phyloP scores from a whole-genome alignment of 2,113 vertebrate species.

The Mesocricetus auratus region DNA sequence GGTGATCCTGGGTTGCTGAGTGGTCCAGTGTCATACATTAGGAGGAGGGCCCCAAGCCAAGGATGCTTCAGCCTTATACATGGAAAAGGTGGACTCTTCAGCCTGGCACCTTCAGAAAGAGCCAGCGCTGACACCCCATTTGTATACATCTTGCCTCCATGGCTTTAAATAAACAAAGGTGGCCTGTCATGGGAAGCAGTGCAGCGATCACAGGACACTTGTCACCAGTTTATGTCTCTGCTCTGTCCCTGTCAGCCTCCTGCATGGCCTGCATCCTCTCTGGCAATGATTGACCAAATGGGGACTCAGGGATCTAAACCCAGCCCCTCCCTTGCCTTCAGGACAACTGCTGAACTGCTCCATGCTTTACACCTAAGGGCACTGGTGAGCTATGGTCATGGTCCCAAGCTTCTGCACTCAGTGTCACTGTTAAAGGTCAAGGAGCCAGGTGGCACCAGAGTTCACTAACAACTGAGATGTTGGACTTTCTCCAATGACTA shows the following conservation, averaged over 20 bases:
- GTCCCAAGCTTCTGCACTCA: fast-evolving
- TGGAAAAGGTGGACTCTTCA: background rate
- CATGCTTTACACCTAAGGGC: no score
- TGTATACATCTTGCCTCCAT: background rate
- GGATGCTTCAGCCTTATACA: no score
- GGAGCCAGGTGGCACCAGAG: background rate
- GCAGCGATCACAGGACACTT: fast-evolving
- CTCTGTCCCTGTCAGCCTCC: background rate
- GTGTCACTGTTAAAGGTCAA: fast-evolving
- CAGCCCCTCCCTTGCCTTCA: background rate
- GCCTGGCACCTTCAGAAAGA: background rate
- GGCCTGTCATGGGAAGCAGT: fast-evolving
- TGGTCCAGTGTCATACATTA: background rate
- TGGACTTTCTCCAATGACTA: background rate
- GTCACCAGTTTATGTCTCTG: no score
- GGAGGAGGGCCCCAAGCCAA: background rate
- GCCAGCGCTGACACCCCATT: fast-evolving
- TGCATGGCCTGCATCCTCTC: background rate
- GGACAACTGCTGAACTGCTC: background rate
- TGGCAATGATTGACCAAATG: background rate
- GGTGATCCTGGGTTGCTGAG: background rate
- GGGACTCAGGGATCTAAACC: background rate
- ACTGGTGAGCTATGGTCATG: fast-evolving
- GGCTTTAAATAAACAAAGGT: fast-evolving
- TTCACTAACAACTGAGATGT: background rate